Evolutionary conservation across 1,140 invertebrate genomes (phyloP), one percentile per base, ranked within the genome.

Genomic region (Drosophila melanica): DNA sequence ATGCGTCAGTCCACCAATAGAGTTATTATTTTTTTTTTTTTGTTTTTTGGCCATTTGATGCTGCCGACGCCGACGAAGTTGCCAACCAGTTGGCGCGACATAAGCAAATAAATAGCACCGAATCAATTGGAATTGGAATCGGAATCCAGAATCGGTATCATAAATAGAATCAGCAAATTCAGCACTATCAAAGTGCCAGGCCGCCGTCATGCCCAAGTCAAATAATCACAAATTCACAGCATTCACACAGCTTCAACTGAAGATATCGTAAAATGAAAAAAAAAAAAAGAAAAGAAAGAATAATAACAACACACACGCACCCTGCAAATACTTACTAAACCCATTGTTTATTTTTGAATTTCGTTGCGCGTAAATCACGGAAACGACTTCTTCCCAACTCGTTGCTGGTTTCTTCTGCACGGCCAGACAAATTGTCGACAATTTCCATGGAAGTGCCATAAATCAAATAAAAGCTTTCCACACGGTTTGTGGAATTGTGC

Each of bases 361-460:
- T 87, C 76, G 75, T 79, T 79, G 84, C 76, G 84, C 86, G 82
- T 87, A 87, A 87, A 87, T 87, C 82, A 87, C 84, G 82, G 82
- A 87, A 87, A 87, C 76, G 71, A 78, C 71, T 78, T 75, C 81
- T 75, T 67, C 42, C 69, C 79, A 76, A 81, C 74, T 81, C 79
- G 65, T 54, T 72, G 48, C 51, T 48, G 50, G 45, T 45, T 62
- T 75, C 51, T 57, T 57, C 59, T 81, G 78, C 69, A 50, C 47
- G 68, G 75, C 89, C 82, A 90, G 87, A 90, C 87, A 90, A 84
- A 80, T 84, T 84, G 87, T 90, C 87, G 87, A 90, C 87, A 81
- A 87, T 90, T 90, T 90, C 87, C 74, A 62, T 76, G 79, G 89
- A 90, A 90, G 89, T 89, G 79, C 66, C 74, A 81, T 90, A 90